Conservation (phyloP, 2,797 vertebrate species). For the Acanthiza pusilla region DNA sequence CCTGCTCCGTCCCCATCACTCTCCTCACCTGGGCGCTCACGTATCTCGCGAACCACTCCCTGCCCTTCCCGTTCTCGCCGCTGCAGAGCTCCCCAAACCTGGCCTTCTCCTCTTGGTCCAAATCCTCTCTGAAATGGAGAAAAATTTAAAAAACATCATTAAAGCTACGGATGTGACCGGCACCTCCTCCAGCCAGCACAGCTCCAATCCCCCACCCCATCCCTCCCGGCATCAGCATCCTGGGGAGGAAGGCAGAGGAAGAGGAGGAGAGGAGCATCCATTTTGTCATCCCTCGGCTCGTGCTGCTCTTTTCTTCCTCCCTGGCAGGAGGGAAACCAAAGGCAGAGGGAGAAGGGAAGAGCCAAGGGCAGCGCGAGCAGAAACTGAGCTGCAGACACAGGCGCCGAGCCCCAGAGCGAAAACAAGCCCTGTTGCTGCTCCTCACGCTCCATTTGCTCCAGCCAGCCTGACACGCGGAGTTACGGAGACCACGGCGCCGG, state of each 20-base stretch:
- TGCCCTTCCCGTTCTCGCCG: constrained; percentile 86
- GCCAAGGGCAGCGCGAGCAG: neutral
- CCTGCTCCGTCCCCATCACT: accelerated
- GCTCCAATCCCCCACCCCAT: accelerated
- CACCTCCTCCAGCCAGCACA: accelerated
- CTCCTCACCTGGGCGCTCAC: constrained; percentile 91
- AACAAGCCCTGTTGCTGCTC: neutral
- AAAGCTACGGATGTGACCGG: neutral
- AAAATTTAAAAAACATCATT: accelerated
- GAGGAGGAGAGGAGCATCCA: neutral
- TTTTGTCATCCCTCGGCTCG: neutral
- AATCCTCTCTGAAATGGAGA: constrained; percentile 83
- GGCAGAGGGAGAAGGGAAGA: neutral
- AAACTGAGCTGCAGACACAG: constrained; percentile 22
- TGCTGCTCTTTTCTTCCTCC: neutral
- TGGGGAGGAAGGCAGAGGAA: neutral
- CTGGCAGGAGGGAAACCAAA: neutral
- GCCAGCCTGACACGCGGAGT: neutral
- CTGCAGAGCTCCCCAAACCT: constrained; percentile 91
- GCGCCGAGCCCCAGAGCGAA: neutral
- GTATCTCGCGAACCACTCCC: constrained; percentile 94
- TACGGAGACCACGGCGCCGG: accelerated
- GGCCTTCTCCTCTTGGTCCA: constrained; percentile 94
- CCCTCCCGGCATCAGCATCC: neutral
- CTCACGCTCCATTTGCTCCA: neutral